Conservation (phyloP, 2,888 invertebrate genomes). For the Melanargia galathea region DNA sequence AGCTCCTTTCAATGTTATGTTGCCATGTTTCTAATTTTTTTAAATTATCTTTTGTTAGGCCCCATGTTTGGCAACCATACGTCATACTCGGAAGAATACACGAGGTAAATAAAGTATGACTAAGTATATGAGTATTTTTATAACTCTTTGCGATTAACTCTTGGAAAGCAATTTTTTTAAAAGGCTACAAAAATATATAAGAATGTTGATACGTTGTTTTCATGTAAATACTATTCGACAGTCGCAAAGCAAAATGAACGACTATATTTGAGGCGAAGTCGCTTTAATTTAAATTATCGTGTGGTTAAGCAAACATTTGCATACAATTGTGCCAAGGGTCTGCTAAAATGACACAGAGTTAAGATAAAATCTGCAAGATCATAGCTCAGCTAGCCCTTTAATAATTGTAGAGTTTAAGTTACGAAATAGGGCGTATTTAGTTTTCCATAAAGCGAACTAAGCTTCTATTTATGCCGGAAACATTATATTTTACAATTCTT, state of each 20-base stretch:
- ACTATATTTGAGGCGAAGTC: background rate
- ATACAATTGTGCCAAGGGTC: constrained; percentile 16
- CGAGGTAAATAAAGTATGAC: no score
- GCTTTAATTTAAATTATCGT: background rate
- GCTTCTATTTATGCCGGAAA: no score
- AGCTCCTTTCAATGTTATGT: no score
- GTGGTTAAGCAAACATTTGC: constrained; percentile 17
- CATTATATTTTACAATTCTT: no score
- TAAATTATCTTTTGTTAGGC: no score
- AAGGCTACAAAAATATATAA: background rate
- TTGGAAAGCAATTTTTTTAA: background rate
- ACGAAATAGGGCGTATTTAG: background rate
- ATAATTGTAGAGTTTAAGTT: background rate
- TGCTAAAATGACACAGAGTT: constrained; percentile 8
- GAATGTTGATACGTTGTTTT: background rate
- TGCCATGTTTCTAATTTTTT: no score
- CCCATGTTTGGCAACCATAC: no score
- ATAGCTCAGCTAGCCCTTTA: background rate
- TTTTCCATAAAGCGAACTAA: no score
- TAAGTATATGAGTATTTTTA: no score
- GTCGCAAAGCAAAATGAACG: background rate
- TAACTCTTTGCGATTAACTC: no score
- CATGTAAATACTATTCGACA: background rate
- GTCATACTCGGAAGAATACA: no score
- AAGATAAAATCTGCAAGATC: constrained; percentile 15